These are phyloP conservation scores for Rhinella marina DNA, from an alignment of 2,797 vertebrate genomes.

Conservation along the genomic window DNA sequence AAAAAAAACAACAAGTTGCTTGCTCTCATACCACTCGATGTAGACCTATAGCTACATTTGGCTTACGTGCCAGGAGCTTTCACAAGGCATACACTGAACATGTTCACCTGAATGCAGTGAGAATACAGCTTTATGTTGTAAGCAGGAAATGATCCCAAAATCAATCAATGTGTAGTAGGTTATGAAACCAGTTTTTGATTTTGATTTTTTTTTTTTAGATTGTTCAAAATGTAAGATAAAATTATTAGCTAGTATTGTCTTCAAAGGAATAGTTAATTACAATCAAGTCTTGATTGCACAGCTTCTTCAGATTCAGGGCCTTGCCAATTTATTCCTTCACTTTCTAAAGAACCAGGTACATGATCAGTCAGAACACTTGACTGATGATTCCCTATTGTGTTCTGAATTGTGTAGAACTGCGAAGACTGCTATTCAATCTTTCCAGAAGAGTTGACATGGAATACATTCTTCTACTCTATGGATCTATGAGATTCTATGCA, in stretches of 20 bases:
- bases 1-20: too few species aligned
- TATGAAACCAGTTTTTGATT: neutral
- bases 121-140: too few species aligned
- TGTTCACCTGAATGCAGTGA: too few species aligned
- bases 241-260: slow-evolving; percentile 1
- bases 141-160: too few species aligned
- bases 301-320: neutral
- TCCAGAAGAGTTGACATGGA: neutral
- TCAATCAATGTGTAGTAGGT: neutral
- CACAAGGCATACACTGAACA: too few species aligned
- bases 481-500: neutral
- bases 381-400: slow-evolving; percentile 39
- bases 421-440: neutral
- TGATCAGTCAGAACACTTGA: slow-evolving; percentile 23
- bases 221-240: neutral
- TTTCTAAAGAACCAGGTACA: slow-evolving; percentile 20
- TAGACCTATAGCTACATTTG: too few species aligned
- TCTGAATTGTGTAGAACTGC: neutral
- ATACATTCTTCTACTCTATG: neutral
- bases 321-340: neutral
- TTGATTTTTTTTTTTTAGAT: neutral
- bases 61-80: too few species aligned
- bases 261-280: slow-evolving; percentile 31
- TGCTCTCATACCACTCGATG: too few species aligned
- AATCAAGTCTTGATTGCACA: slow-evolving; percentile 24